phyloP scores from a whole-genome alignment of 2,888 invertebrate genomes.

The Frankliniella fusca region DNA sequence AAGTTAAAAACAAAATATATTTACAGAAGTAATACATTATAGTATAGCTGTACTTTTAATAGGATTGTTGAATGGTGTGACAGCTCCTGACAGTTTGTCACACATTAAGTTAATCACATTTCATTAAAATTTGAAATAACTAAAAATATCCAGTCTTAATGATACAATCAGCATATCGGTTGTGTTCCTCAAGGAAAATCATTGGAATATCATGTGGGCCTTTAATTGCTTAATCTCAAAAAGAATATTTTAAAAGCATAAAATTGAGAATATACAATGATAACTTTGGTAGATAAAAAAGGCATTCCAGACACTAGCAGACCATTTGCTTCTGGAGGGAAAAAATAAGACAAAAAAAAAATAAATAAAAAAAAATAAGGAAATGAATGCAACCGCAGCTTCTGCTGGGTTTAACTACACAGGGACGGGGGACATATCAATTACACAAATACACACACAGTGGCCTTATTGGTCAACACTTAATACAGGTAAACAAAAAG shows the following conservation, averaged over 20 bases:
- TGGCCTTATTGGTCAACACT: slow-evolving; percentile 26
- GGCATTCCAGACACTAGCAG: neutral
- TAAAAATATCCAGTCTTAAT: slow-evolving; percentile 41
- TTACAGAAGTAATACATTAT: slow-evolving; percentile 28
- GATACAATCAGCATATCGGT: slow-evolving; percentile 32
- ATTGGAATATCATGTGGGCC: slow-evolving; percentile 12
- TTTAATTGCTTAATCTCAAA: slow-evolving; percentile 4
- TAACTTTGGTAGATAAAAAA: slow-evolving; percentile 23
- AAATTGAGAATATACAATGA: slow-evolving; percentile 17
- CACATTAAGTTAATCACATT: slow-evolving; percentile 39
- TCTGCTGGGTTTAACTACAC: neutral
- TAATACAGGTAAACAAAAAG: slow-evolving; percentile 2
- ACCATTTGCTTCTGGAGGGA: no score
- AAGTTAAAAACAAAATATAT: slow-evolving; percentile 33
- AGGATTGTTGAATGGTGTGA: slow-evolving; percentile 36
- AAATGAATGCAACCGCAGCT: neutral
- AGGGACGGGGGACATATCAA: slow-evolving; percentile 25
- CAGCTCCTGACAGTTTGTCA: slow-evolving; percentile 39
- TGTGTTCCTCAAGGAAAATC: neutral
- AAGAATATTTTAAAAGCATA: slow-evolving; percentile 10
- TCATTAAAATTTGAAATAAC: slow-evolving; percentile 28
- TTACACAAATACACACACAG: slow-evolving; percentile 21
- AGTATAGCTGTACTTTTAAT: slow-evolving; percentile 19
- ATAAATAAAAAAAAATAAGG: no score
- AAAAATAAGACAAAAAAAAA: no score